A percentile compares a stretch with the other conserved stretches of the same genome.
Evolutionary conservation across 2,888 invertebrate genomes (phyloP).

Genomic region (Rhagium mordax): DNA sequence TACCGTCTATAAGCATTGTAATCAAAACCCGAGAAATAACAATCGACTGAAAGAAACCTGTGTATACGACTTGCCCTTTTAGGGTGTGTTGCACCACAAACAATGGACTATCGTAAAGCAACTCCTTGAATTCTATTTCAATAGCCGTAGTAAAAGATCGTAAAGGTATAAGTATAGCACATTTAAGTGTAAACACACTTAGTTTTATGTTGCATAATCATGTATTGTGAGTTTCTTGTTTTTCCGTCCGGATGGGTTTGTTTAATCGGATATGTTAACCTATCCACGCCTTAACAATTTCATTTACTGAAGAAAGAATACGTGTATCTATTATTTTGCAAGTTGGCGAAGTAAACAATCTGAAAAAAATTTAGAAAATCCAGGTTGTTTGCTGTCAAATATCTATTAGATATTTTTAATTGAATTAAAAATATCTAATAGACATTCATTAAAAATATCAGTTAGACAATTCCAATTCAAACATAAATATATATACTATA

Average conservation of each 20-base stretch:
- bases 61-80: conserved; percentile 41
- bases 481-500: too few species aligned
- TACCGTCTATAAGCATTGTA: conserved; percentile 29
- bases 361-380: too few species aligned
- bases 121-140: conserved; percentile 33
- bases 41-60: conserved; percentile 38
- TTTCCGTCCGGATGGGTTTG: neutral
- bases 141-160: conserved; percentile 18
- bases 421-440: too few species aligned
- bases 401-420: too few species aligned
- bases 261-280: neutral
- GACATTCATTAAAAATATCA: too few species aligned
- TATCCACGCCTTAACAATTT: neutral
- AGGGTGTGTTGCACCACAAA: conserved; percentile 42
- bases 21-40: conserved; percentile 26
- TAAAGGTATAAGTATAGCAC: conserved; percentile 15
- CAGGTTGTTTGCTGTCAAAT: too few species aligned
- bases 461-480: too few species aligned
- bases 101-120: conserved; percentile 40
- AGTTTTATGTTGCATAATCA: conserved; percentile 19
- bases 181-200: conserved; percentile 19
- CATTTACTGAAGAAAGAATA: neutral
- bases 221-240: neutral
- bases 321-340: too few species aligned
- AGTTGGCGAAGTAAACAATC: too few species aligned